These are phyloP conservation scores for Phaetusa simplex DNA, from an alignment of 2,113 vertebrate species.

Conservation along the genomic window DNA sequence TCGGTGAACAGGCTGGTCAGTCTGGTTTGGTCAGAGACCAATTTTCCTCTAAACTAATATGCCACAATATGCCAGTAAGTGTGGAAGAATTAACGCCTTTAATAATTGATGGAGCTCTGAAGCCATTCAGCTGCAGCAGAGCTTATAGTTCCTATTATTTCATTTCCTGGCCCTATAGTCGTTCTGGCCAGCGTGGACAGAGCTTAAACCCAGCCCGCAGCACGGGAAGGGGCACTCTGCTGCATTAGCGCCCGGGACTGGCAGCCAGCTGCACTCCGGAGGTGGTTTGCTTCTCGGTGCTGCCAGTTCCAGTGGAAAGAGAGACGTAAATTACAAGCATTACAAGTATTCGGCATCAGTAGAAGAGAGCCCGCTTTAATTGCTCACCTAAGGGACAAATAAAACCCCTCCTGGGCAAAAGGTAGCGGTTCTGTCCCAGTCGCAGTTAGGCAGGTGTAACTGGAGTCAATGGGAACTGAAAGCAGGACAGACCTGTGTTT, in stretches of 20 bases:
- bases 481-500: not conserved
- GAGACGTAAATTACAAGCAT: not conserved
- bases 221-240: not conserved
- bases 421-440: not conserved
- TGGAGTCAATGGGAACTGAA: not conserved
- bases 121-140: constrained; percentile 21
- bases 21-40: constrained; percentile 3
- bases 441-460: not conserved
- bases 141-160: constrained; percentile 15
- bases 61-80: not conserved
- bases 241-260: not conserved
- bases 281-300: not conserved
- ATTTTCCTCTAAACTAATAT: not conserved
- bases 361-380: not conserved
- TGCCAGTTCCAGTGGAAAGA: not conserved
- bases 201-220: not conserved
- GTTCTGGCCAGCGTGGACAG: not conserved
- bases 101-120: constrained; percentile 45
- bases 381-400: not conserved
- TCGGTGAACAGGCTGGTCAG: not conserved
- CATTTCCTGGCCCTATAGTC: not conserved
- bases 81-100: constrained; percentile 40
- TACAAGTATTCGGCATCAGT: not conserved
- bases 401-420: not conserved
- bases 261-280: not conserved